Base-by-base conservation (phyloP, 2,797 vertebrate genomes). In the Sebastes ruberrimus region DNA sequence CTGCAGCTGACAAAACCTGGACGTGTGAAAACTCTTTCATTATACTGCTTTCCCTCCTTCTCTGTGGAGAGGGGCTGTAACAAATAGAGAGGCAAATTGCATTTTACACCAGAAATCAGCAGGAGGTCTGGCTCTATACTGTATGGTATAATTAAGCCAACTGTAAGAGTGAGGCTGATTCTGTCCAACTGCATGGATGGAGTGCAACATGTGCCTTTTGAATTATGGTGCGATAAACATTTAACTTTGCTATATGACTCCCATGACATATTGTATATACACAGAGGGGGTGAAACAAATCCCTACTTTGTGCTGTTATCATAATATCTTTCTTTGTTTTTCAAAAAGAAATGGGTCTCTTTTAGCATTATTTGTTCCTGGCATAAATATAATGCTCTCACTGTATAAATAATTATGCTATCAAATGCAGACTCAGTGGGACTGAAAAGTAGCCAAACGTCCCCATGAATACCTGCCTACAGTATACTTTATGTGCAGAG, bases 1-100 rank as follows among this genome's bases (percentile, higher is more conserved):
- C 70, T 76, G 80, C 86, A 92, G 87, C 90, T 91, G 89, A 88
- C 79, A 91, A 86, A 90, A 90, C 68, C 73, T 65, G 20, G 77
- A 86, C 2, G 75, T 84, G 77, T 92, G 75, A 93, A 88, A 89
- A 74, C 76, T 64, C 72, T 49, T 67, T 86, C 52, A 74, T 61
- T 83, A 80, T 69, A 57, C 56, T 73, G 55, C 38, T 62, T 66
- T 80, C 27, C 64, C 42, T 61, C 64, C 59, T 65, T 74, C 38
- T 83, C 62, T 81, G 46, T 61, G 27, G 61, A 49, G 23, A 75
- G 46, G 23, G 64, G 52, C 80, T 70, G 38, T 71, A 78, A 70
- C 81, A 78, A 84, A 82, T 65, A 78, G 74, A 85, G 66, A 70
- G 71, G 73, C 63, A 87, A 87, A 83, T 49, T 76, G 66, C 60